phyloP scores from a whole-genome alignment of 2,113 vertebrate genomes.

The Neodontobutis hainanensis region DNA sequence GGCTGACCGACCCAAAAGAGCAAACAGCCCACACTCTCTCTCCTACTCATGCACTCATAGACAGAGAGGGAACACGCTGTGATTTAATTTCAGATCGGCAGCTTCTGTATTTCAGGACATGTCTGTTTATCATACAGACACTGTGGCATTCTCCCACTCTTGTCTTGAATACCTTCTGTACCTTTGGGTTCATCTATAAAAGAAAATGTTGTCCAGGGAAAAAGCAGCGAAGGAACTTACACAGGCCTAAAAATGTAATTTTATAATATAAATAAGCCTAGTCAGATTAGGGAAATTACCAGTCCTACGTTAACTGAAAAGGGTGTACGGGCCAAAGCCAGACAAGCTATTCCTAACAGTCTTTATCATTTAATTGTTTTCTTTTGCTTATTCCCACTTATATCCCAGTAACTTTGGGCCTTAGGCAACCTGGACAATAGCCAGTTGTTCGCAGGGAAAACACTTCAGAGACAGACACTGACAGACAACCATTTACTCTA shows the following conservation, averaged over 20 bases:
- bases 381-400: too few species aligned
- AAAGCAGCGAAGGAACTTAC: constrained; percentile 11
- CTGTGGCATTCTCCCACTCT: constrained; percentile 59
- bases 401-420: too few species aligned
- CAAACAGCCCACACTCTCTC: not conserved
- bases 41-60: not conserved
- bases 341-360: too few species aligned
- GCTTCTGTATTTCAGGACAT: constrained; percentile 52
- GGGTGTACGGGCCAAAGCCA: too few species aligned
- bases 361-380: too few species aligned
- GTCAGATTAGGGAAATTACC: too few species aligned
- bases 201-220: constrained; percentile 47
- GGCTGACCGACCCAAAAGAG: constrained; percentile 24
- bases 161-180: constrained; percentile 61
- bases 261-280: not conserved
- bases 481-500: too few species aligned
- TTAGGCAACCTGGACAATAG: too few species aligned
- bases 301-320: too few species aligned
- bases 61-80: constrained; percentile 22
- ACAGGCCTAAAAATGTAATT: constrained; percentile 9
- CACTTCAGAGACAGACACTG: too few species aligned
- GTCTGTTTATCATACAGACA: constrained; percentile 66
- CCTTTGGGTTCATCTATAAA: constrained; percentile 53
- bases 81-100: constrained; percentile 53
- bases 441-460: too few species aligned